A percentile compares a stretch with the other conserved stretches of the same genome.
Conservation (phyloP, 2,888 invertebrate species). For the Cataglyphis rosenhaueri region DNA sequence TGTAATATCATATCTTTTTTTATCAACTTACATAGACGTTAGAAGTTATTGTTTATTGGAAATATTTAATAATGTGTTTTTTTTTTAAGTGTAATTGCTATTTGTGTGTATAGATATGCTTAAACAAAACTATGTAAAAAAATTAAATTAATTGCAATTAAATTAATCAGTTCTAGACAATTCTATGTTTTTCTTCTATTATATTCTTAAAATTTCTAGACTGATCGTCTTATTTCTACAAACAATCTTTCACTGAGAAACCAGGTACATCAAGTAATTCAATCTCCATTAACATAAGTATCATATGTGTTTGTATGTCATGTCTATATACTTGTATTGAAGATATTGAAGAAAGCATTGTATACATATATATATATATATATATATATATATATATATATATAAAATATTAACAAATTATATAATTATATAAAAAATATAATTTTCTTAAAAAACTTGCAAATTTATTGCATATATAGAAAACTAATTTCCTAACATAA, state of each 20-base stretch:
- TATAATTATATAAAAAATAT: neutral
- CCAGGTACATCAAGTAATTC: neutral
- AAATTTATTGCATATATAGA: neutral
- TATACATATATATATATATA: neutral
- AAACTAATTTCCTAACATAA: neutral
- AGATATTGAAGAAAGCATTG: neutral
- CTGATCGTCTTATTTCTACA: conserved; percentile 5
- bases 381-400: neutral
- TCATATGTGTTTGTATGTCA: neutral
- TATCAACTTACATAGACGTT: neutral
- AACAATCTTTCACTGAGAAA: conserved; percentile 15
- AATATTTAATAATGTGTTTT: neutral
- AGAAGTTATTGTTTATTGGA: neutral
- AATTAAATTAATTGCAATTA: neutral
- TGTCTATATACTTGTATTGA: no score
- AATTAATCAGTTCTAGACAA: neutral
- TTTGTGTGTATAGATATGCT: neutral
- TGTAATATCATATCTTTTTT: neutral
- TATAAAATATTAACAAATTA: neutral
- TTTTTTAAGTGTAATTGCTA: neutral
- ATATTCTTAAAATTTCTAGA: conserved; percentile 30
- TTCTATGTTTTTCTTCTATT: neutral
- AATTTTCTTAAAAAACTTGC: neutral
- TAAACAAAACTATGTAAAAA: neutral
- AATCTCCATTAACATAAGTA: neutral